Percentiles rank a stretch among this genome's conserved stretches.
Conservation (phyloP, 2,888 invertebrate genomes). For the Diaperis boleti region DNA sequence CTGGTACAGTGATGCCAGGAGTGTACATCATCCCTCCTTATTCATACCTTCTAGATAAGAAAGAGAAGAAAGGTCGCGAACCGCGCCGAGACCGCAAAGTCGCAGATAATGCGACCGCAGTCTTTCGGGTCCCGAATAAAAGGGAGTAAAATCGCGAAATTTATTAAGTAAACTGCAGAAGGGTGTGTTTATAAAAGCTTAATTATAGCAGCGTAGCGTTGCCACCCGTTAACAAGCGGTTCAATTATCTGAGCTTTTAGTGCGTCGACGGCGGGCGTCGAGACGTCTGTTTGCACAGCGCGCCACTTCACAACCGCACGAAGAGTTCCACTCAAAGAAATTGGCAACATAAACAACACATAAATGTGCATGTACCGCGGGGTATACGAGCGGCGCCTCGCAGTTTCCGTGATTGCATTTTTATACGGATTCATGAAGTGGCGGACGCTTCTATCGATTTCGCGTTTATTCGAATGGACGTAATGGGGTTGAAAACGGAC, state of each 20-base stretch:
- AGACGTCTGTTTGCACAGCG: constrained; percentile 47
- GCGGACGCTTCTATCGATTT: constrained; percentile 2
- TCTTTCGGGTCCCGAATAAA: constrained; percentile 14
- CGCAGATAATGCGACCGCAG: constrained; percentile 7
- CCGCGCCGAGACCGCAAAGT: no score
- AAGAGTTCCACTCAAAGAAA: constrained; percentile 46
- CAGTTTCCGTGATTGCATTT: constrained; percentile 36
- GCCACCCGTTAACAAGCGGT: constrained; percentile 51
- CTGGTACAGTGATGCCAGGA: no score
- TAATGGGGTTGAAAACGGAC: constrained; percentile 6
- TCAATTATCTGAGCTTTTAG: constrained; percentile 53
- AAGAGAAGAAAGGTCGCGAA: background rate
- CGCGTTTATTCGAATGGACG: constrained; percentile 5
- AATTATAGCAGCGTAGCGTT: constrained; percentile 49
- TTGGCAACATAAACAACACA: constrained; percentile 46
- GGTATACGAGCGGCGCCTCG: constrained; percentile 31
- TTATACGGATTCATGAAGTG: constrained; percentile 18
- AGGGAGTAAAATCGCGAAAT: constrained; percentile 42
- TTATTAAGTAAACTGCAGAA: constrained; percentile 45
- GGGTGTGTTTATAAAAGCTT: constrained; percentile 51
- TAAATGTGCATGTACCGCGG: no score
- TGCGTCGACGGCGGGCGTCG: constrained; percentile 50
- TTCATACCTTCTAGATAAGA: background rate
- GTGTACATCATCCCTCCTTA: background rate
- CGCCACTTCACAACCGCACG: constrained; percentile 45